Evolutionary conservation across 2,888 invertebrate species (phyloP), one percentile per base, ranked within the genome.

Genomic region (Chorisops tibialis): DNA sequence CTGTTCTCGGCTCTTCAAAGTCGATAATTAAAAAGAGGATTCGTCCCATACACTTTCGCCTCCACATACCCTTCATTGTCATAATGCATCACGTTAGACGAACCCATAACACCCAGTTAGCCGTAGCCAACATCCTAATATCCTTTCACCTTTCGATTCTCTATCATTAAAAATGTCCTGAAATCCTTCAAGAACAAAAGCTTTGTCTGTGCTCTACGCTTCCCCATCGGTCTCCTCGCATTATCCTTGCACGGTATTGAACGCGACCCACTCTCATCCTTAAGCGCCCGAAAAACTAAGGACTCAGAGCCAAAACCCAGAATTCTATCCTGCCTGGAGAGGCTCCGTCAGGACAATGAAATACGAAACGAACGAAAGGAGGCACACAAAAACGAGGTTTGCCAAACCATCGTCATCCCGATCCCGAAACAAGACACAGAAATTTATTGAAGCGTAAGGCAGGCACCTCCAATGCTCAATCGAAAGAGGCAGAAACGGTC

Each of bases 391-490:
- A 56, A 56, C 45, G 43, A 56, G 45, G 56, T 45, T 56, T 45
- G 56, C 56, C 56, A 56, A 56, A 56, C 56, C 56, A 56, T 30
- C 56, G 45, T 4, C 30, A 56, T 56, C 56, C 56, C 56, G 45
- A 56, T 56, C 43, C 45, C 30, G 14, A 43, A 54, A 56, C 56
- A 56, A 56, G 56, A 56, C 56, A 56, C 56, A 56, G 56, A 56
- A 56, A 56, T 56, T 56, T 56, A 56, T 56, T 56, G 56, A 56
- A 56, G 56, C 56, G 56, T 56, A 56, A 56, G 56, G 56, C 56
- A 56, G 35, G 56, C 43, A 56, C 56, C 56, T 56, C 43, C 39
- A 56, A 12, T 43, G 56, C 56, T 56, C 56, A 56, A 56, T 56
- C 43, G 56, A 56, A 56, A 56, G 56, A 56, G 56, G 45, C 56